Conservation (phyloP, 2,888 invertebrate genomes). For the Stenoptilia bipunctidactyla region DNA sequence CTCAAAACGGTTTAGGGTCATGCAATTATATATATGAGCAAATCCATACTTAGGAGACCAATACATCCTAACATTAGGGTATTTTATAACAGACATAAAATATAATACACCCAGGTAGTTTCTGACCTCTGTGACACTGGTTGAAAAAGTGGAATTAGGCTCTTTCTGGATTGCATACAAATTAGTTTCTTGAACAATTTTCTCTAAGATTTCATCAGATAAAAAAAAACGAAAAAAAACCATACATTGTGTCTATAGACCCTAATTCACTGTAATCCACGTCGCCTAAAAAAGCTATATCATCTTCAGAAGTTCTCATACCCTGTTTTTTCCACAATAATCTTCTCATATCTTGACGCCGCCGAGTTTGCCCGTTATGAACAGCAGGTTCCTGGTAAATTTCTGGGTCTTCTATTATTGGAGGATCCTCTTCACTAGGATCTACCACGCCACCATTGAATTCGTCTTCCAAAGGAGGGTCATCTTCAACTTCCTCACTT, state of each 20-base stretch:
- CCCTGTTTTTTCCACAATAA: too few species aligned
- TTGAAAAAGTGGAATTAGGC: not conserved
- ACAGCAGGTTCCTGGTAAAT: too few species aligned
- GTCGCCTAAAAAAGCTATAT: too few species aligned
- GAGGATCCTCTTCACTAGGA: too few species aligned
- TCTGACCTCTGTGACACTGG: not conserved
- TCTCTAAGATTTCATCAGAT: not conserved
- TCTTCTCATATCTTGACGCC: too few species aligned
- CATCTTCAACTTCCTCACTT: too few species aligned
- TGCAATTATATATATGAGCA: not conserved
- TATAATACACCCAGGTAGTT: not conserved
- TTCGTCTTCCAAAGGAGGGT: too few species aligned
- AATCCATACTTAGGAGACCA: not conserved
- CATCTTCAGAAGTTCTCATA: too few species aligned
- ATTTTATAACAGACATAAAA: not conserved
- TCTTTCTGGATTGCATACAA: not conserved
- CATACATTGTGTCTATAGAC: not conserved
- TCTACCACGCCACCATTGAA: too few species aligned
- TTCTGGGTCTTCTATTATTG: too few species aligned
- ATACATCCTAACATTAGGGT: not conserved
- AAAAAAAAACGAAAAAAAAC: not conserved
- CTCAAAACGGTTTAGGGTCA: not conserved
- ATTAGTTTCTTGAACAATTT: slow-evolving; percentile 1
- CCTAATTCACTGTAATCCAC: too few species aligned
- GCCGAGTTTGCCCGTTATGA: too few species aligned